Evolutionary conservation across 2,888 invertebrate species (phyloP).

Genomic region (Cosmopolites sordidus): DNA sequence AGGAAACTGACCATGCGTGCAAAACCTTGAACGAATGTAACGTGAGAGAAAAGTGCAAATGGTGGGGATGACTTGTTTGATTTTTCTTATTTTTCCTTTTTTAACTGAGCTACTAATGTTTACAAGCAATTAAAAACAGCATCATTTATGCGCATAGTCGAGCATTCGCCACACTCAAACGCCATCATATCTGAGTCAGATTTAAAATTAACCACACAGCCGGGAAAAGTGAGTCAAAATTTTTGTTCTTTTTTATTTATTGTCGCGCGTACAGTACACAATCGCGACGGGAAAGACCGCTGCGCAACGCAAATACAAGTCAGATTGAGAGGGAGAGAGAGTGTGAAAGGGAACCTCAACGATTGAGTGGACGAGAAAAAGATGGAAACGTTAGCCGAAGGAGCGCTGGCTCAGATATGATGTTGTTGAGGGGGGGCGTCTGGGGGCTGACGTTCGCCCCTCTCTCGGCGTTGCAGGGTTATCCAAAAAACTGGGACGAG

Average conservation of each 20-base stretch:
- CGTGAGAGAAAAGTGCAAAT: too few relatives aligned
- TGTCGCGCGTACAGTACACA: too few relatives aligned
- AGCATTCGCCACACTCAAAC: slow-evolving; percentile 56
- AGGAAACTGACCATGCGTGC: background rate
- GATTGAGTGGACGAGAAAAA: slow-evolving; percentile 1
- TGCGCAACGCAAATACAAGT: background rate
- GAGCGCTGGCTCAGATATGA: slow-evolving; percentile 58
- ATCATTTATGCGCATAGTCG: slow-evolving; percentile 11
- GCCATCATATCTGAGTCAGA: slow-evolving; percentile 63
- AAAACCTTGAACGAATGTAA: too few relatives aligned
- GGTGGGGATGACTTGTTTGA: too few relatives aligned
- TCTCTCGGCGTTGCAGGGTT: slow-evolving; percentile 52
- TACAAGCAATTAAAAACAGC: slow-evolving; percentile 7
- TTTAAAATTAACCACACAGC: slow-evolving; percentile 37
- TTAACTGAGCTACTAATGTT: background rate
- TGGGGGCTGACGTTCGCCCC: background rate
- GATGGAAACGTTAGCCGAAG: slow-evolving; percentile 5
- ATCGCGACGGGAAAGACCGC: background rate
- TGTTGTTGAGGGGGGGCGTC: slow-evolving; percentile 37
- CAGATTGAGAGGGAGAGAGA: background rate
- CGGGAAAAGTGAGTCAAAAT: slow-evolving; percentile 48
- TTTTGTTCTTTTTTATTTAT: too few relatives aligned
- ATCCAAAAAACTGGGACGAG: slow-evolving; percentile 51
- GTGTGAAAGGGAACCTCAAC: background rate
- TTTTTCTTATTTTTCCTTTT: too few relatives aligned